Conservation (phyloP, 1,140 invertebrate species). For the Drosophila elegans region DNA sequence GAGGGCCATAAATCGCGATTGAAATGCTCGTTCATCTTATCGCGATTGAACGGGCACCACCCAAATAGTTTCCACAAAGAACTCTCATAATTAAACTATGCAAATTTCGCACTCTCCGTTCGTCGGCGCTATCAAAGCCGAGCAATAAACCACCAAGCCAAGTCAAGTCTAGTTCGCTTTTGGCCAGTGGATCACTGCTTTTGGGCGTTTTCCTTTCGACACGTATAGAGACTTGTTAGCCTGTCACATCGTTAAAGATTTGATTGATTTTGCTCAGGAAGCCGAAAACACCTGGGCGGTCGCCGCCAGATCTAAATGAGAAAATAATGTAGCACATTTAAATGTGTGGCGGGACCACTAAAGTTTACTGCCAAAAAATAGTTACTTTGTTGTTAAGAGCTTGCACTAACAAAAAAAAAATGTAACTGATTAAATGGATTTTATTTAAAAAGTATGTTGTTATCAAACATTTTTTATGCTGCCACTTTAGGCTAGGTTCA, state of each 20-base stretch:
- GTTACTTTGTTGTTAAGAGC: conserved; percentile 11
- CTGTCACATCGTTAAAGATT: conserved; percentile 74
- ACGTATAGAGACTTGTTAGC: conserved; percentile 32
- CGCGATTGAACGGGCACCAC: conserved; percentile 60
- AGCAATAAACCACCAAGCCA: conserved; percentile 55
- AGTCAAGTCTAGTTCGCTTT: conserved; percentile 24
- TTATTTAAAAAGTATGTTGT: neutral
- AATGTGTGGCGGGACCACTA: conserved; percentile 70
- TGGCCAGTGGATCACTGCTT: conserved; percentile 15
- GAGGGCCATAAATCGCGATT: conserved; percentile 59
- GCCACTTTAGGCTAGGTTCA: too few relatives aligned
- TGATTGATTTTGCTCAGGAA: conserved; percentile 79
- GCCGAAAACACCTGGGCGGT: conserved; percentile 51
- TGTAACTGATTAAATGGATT: neutral
- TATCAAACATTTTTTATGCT: too few relatives aligned
- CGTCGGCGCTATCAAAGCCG: conserved; percentile 66
- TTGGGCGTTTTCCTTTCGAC: conserved; percentile 35
- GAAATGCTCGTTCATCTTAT: conserved; percentile 67
- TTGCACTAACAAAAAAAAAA: conserved; percentile 6
- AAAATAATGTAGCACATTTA: conserved; percentile 76
- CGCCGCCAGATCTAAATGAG: conserved; percentile 62
- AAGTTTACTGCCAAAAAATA: conserved; percentile 28
- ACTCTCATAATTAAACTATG: conserved; percentile 82
- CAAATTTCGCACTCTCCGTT: conserved; percentile 67
- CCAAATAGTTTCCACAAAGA: conserved; percentile 75